Percentiles rank a stretch among this genome's conserved stretches.
Evolutionary conservation across 1,140 invertebrate species (phyloP).

Genomic region (Hycleus phaleratus): DNA sequence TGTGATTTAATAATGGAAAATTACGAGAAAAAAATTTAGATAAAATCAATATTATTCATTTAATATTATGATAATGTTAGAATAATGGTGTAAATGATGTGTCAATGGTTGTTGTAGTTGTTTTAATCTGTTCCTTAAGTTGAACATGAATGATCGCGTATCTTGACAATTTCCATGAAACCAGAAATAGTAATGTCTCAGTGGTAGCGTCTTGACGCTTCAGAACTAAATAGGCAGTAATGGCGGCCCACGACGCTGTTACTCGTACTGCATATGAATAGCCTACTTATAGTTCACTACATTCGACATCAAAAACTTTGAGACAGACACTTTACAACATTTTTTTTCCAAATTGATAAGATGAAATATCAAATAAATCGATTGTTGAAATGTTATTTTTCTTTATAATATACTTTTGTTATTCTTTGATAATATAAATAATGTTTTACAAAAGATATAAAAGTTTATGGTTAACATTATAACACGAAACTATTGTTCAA

Average conservation of each 20-base stretch:
- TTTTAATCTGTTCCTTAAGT: conserved; percentile 13
- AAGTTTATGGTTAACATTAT: background rate
- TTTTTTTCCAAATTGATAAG: conserved; percentile 6
- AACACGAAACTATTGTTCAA: background rate
- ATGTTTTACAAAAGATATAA: conserved; percentile 1
- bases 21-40: too few species aligned
- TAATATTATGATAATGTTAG: too few species aligned
- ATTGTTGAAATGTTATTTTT: too few species aligned
- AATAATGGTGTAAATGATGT: conserved; percentile 5
- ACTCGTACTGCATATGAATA: conserved; percentile 23
- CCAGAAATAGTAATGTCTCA: background rate
- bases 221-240: conserved; percentile 24
- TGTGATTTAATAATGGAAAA: too few species aligned
- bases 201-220: conserved; percentile 16
- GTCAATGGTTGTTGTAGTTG: background rate
- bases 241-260: conserved; percentile 18
- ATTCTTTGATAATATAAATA: background rate
- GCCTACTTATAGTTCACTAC: conserved; percentile 16
- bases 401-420: too few species aligned
- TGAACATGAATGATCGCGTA: conserved; percentile 19
- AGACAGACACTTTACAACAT: background rate
- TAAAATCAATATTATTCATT: too few species aligned
- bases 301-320: conserved; percentile 9
- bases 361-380: background rate
- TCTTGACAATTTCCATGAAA: conserved; percentile 13